Evolutionary conservation across 2,888 invertebrate species (phyloP).

Genomic region (Hydraecia micacea): DNA sequence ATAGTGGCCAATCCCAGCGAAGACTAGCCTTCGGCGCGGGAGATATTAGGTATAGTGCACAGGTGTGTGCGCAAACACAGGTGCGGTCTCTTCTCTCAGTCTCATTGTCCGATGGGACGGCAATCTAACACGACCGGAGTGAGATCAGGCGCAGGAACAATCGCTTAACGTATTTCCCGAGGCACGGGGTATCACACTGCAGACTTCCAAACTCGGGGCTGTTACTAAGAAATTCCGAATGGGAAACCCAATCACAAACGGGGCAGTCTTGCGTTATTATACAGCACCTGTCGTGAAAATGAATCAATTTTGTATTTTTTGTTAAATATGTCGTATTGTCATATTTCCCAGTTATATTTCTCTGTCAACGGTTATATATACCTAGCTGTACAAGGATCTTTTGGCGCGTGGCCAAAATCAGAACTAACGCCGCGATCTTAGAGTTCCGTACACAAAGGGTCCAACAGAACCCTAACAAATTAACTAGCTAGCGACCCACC

Average conservation of each 20-base stretch:
- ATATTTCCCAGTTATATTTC: too few relatives aligned
- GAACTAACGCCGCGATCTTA: too few relatives aligned
- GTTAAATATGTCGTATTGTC: too few relatives aligned
- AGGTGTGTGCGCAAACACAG: neutral
- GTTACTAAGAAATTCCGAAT: neutral
- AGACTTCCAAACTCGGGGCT: neutral
- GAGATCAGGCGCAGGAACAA: neutral
- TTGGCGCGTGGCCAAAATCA: too few relatives aligned
- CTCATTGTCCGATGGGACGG: neutral
- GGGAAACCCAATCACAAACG: neutral
- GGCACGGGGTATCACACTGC: neutral
- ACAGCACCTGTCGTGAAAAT: too few relatives aligned
- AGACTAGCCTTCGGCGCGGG: neutral
- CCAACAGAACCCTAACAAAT: neutral
- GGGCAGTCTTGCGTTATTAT: neutral
- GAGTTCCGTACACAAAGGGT: too few relatives aligned
- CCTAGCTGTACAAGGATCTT: too few relatives aligned
- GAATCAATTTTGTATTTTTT: too few relatives aligned
- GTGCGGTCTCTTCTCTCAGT: neutral
- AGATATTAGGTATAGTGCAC: neutral
- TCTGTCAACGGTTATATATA: too few relatives aligned
- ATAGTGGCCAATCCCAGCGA: neutral
- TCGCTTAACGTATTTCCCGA: neutral
- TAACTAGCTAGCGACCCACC: neutral
- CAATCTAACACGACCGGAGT: neutral